Base-by-base conservation (phyloP, 2,888 invertebrate genomes). In the Orchesella flavescens region DNA sequence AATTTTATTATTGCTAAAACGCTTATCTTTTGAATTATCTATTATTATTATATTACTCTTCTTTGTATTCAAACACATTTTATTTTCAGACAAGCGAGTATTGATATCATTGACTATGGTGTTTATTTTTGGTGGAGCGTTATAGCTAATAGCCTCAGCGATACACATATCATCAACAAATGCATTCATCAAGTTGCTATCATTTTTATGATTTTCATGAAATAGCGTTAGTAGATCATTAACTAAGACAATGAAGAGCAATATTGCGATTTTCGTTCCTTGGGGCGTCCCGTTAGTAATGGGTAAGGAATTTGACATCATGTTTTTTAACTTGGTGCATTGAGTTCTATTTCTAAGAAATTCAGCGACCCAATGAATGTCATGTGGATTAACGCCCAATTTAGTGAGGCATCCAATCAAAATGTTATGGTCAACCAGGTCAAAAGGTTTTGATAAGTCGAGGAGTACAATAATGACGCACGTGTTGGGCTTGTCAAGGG, bases 91-190 rank as follows among this genome's bases (percentile, higher is more conserved):
- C 57, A 76, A 19, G 12, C 10, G 1, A 5, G 21, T n/a, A 59
- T 55, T 19, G 0, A 76, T 3, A 12, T 2, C 53, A 13, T 53
- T 57, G 3, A 76, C 57, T 68, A 44, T 23, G 34, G 13, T 15
- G 44, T 44, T 44, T 0, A 76, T 76, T 43, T 57, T 15, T 1
- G 76, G 76, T 13, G 4, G n/a, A 46, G 53, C 57, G 24, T 15
- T 43, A 34, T 68, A 76, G 1, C 10, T 66, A 12, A 76, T 68
- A 19, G 57, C 34, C n/a, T 76, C 76, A n/a, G 76, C 76, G 10
- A 76, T 65, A 55, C 65, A 55, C 75, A 75, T 65, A 23, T 75
- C 75, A 55, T 75, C 75, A 0, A 75, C 75, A 68, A 57, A 76
- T 0, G 76, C 76, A 34, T 76, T 76, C 76, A 76, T 76, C 15